Evolutionary conservation across 2,888 invertebrate species (phyloP), one percentile per base, ranked within the genome.

Genomic region (Rhamphomyia laevipes): DNA sequence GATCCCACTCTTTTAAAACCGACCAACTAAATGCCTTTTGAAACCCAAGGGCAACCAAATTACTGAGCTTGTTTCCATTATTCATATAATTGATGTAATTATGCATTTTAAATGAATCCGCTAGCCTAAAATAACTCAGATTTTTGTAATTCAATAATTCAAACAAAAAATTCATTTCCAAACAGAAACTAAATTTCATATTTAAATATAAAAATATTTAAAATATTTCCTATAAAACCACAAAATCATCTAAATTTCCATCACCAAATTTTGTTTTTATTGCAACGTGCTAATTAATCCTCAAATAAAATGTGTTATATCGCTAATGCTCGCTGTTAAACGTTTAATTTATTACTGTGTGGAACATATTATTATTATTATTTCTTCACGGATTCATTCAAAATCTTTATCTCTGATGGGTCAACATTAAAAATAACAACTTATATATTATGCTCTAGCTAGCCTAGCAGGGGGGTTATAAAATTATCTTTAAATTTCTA

Each of bases 261-360:
- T 4, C 17, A 38, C 11, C 9, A 38, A 17, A 13, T 18, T 40
- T 18, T 40, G 18, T 18, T 40, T 40, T 40, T 40, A 40, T 40
- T 40, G 40, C 40, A 40, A 40, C 18, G 40, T 40, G 40, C 40
- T 40, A 40, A 40, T 40, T 40, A 40, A 40, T 40, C 40, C 40
- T 40, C 18, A 40, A 40, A 40, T 40, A 40, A 40, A 18, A 18
- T 18, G 12, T 40, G 18, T 40, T 18, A 18, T 40, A 18, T 40
- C 12, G 18, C 12, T 40, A 40, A 40, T 18, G 40, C 18, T 40
- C 7, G 13, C 40, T 40, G 17, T 37, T 40, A 40, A 40, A 40
- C 18, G 18, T 40, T 27, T 40, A 40, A 40, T 40, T 40, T 40
- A 40, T 40, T 40, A 11, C 40, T 18, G 18, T 40, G 40, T 40